Evolutionary conservation across 2,113 vertebrate species (phyloP), one percentile per base, ranked within the genome.

Genomic region (Tympanuchus pallidicinctus): DNA sequence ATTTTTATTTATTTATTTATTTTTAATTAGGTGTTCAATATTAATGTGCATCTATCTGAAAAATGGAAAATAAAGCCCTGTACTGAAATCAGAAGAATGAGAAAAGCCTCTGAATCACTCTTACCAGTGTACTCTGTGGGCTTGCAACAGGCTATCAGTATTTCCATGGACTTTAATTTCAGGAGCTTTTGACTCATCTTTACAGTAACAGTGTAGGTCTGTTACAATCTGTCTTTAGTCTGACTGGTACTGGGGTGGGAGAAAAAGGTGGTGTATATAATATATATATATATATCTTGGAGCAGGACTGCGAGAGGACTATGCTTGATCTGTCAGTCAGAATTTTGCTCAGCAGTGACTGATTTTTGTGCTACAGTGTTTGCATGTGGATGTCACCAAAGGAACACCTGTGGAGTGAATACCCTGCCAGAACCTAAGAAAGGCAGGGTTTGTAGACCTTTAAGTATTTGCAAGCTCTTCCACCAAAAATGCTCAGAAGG

Each of bases 231-330:
- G 7, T 45, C 63, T 67, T 79, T 38, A 59, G 7, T 42, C 27
- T 38, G 64, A 4, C 6, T 15, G 21, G 5, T 19, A 36, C 15
- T 3, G 3, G 0, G 1, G 3, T 69, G 65, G 20, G 32, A 69
- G n/a, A 20, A 54, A 32, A 47, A 66, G 14, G 8, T 25, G 18
- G 40, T 47, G 36, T 36, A 36, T 36, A 36, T 36, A 36, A 36
- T 36, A 36, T 36, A 36, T 38, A 38, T 38, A 18, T 34, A 7
- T 10, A 8, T 21, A 24, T 18, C 27, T 77, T 59, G 17, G 22
- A 22, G 4, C 19, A 50, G 83, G 28, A 24, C 10, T 69, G 69
- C 22, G 28, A 61, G n/a, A 61, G 25, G 25, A 30, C 52, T 71
- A 32, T 5, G 11, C 25, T 1, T 43, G 50, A 4, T 61, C 20